Evolutionary conservation across 2,113 vertebrate genomes (phyloP).

Genomic region (Cyphomyrus discorhynchus): DNA sequence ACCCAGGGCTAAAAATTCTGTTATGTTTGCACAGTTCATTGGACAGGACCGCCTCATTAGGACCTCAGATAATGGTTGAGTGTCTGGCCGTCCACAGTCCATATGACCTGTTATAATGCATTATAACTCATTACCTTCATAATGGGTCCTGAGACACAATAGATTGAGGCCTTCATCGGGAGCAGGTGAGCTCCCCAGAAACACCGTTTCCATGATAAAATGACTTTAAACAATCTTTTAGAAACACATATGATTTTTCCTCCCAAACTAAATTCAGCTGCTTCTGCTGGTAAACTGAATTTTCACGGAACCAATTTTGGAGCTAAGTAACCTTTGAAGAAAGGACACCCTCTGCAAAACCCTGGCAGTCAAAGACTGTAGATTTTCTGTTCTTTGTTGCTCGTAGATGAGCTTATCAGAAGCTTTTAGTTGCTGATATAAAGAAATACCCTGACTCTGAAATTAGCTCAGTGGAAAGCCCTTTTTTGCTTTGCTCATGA

Average conservation of each 20-base stretch:
- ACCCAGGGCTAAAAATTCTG: conserved; percentile 28
- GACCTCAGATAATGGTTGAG: conserved; percentile 36
- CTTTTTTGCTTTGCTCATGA: background rate
- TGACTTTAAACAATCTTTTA: background rate
- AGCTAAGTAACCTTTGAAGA: background rate
- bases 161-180: background rate
- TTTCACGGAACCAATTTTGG: background rate
- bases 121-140: background rate
- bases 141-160: background rate
- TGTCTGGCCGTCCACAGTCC: conserved; percentile 38
- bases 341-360: background rate
- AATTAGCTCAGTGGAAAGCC: background rate
- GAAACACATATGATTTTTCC: background rate
- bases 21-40: conserved; percentile 42
- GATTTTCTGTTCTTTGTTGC: background rate
- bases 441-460: background rate
- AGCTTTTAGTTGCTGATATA: background rate
- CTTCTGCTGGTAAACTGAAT: background rate
- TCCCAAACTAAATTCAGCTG: background rate
- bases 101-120: conserved; percentile 29
- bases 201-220: background rate
- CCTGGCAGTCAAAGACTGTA: background rate
- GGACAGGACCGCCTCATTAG: conserved; percentile 35
- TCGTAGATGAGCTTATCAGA: background rate
- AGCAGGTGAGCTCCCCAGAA: background rate